Evolutionary conservation across 2,113 vertebrate genomes (phyloP), one percentile per base, ranked within the genome.

Genomic region (Alligator sinensis): DNA sequence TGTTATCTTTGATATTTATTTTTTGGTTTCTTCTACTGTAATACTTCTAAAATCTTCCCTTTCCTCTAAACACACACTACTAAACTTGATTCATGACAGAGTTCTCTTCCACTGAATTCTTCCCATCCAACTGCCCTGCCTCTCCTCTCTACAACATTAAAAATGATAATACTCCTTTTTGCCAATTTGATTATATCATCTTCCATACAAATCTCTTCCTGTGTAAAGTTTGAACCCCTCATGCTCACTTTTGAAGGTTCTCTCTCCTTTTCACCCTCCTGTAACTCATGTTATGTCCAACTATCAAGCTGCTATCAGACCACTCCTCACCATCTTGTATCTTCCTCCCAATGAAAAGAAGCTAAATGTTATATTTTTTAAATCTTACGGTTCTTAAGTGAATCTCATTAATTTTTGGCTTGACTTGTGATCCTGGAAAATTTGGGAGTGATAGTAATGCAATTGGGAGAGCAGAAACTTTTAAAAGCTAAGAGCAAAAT

Each of bases 1-100:
- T 54, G 15, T 5, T 10, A 9, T 2, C 8, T 61, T 54, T 28
- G 6, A 5, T 0, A 0, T 55, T 38, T 57, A 4, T 61, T 58
- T 62, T 30, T 55, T 22, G 16, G 1, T 61, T 61, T 17, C 11
- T 27, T 24, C 11, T n/a, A 4, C 4, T 3, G 4, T 25, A 84
- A 76, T 15, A 92, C 34, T 59, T 89, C 55, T 34, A 34, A 21
- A 6, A 27, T 9, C 1, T 1, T 6, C 60, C 60, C n/a, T 30
- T 15, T 11, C 4, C 24, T 18, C 34, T 38, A 7, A 13, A 11
- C 15, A 7, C 22, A 47, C 27, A 22, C 5, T 54, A 57, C 14
- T 63, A 74, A 21, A 18, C 61, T 60, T 1, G 19, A 47, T 9
- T 21, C 28, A 16, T 1, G 1, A 27, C 3, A 8, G 19, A 78